Conservation (phyloP, 2,888 invertebrate genomes). For the Ormyrus labotus region DNA sequence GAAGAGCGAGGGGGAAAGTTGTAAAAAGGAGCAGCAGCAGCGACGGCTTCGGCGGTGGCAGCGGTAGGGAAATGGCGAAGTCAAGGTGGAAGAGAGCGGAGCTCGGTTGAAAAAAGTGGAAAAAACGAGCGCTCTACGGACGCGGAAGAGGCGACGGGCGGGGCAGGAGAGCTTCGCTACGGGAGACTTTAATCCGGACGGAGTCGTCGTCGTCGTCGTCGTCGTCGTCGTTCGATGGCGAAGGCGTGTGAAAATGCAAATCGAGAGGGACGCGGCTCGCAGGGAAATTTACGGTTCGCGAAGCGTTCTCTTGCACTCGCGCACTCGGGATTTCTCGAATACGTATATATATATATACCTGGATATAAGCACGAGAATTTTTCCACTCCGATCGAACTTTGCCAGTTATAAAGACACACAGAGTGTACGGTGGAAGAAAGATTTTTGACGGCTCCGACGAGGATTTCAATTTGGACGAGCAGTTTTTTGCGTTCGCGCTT, state of each 20-base stretch:
- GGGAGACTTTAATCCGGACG: constrained; percentile 60
- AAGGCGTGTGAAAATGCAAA: constrained; percentile 68
- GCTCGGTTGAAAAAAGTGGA: background rate
- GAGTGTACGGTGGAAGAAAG: too few species aligned
- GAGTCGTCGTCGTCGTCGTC: constrained; percentile 60
- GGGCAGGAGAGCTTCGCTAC: constrained; percentile 37
- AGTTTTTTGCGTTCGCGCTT: too few species aligned
- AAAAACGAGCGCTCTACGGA: constrained; percentile 26
- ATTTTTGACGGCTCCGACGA: too few species aligned
- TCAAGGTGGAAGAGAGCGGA: background rate
- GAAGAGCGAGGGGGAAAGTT: background rate
- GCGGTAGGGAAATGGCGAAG: constrained; percentile 8
- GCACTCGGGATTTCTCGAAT: constrained; percentile 7
- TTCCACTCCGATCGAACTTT: background rate
- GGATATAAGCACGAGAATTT: background rate
- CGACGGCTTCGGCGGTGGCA: background rate
- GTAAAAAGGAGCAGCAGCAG: constrained; percentile 1
- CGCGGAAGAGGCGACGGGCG: background rate
- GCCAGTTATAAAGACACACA: too few species aligned
- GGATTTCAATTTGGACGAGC: too few species aligned
- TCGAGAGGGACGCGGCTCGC: constrained; percentile 54
- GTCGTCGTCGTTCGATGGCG: constrained; percentile 56
- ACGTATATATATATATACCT: background rate
- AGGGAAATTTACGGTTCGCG: constrained; percentile 47
- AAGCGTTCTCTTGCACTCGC: constrained; percentile 26